phyloP scores from a whole-genome alignment of 2,888 invertebrate genomes.

The Brachycybe producta region DNA sequence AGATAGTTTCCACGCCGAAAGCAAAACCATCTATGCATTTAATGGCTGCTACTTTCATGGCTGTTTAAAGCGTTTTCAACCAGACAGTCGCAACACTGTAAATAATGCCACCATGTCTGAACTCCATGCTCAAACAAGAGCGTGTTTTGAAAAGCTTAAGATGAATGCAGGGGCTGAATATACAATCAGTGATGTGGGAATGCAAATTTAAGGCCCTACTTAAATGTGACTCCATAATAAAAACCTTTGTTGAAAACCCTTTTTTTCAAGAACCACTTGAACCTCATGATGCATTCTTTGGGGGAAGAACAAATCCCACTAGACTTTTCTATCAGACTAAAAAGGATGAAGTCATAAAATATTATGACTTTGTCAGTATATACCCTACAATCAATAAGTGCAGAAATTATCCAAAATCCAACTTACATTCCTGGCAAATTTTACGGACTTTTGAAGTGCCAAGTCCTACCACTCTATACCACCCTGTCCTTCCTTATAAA shows the following conservation, averaged over 20 bases:
- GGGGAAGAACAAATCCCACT: constrained; percentile 26
- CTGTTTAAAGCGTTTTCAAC: constrained; percentile 21
- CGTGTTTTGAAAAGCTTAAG: too few relatives aligned
- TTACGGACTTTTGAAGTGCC: constrained; percentile 8
- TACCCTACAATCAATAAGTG: constrained; percentile 27
- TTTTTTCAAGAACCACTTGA: constrained; percentile 20
- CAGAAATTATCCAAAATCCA: constrained; percentile 21
- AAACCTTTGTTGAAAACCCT: background rate
- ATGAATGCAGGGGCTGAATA: constrained; percentile 19
- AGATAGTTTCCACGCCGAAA: background rate
- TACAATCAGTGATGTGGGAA: constrained; percentile 24
- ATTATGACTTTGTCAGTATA: constrained; percentile 25
- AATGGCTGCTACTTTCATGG: constrained; percentile 24
- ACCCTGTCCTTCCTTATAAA: background rate
- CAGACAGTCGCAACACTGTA: background rate
- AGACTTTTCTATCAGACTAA: constrained; percentile 22
- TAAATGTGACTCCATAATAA: constrained; percentile 17
- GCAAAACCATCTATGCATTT: constrained; percentile 20
- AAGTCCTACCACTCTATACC: background rate
- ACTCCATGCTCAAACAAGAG: constrained; percentile 15
- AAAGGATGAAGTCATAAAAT: constrained; percentile 22
- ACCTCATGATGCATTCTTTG: constrained; percentile 26
- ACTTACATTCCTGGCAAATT: background rate
- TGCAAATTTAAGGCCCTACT: constrained; percentile 22
- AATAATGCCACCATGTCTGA: constrained; percentile 14